These are phyloP conservation scores for Acanthiza pusilla DNA, from an alignment of 2,797 vertebrate species.

Conservation along the genomic window DNA sequence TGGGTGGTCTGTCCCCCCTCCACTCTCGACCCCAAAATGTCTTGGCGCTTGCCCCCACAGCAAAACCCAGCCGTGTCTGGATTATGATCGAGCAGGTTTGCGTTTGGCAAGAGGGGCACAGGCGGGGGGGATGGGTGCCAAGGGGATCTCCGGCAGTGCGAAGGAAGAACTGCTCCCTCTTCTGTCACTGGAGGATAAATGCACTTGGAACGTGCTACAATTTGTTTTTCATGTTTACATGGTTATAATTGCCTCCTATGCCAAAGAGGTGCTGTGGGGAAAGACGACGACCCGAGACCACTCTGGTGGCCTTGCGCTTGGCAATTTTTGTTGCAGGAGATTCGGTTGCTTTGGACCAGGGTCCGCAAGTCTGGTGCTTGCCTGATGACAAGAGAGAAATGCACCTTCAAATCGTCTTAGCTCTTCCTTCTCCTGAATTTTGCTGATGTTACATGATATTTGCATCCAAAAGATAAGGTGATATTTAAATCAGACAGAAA, in stretches of 20 bases:
- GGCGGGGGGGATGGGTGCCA: slow-evolving; percentile 49
- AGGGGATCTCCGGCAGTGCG: background rate
- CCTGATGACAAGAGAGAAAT: background rate
- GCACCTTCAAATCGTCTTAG: background rate
- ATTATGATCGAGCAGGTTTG: slow-evolving; percentile 74
- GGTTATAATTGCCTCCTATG: background rate
- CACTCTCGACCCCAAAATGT: slow-evolving; percentile 20
- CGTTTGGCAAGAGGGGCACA: slow-evolving; percentile 33
- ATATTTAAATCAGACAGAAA: background rate
- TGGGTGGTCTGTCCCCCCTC: slow-evolving; percentile 76
- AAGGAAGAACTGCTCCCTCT: slow-evolving; percentile 85
- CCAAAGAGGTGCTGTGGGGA: background rate
- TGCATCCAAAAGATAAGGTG: background rate
- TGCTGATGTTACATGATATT: background rate
- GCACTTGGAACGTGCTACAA: background rate
- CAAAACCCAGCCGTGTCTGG: background rate
- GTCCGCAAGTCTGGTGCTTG: background rate
- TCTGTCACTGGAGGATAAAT: slow-evolving; percentile 67
- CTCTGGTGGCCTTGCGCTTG: background rate
- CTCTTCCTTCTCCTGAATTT: background rate
- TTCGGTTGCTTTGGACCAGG: background rate
- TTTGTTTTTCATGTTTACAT: background rate
- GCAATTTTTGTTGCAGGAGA: background rate
- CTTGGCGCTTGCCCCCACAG: background rate
- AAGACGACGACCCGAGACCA: background rate